These are phyloP conservation scores for Dinothrombium tinctorium DNA, from an alignment of 1,140 invertebrate species.

Conservation along the genomic window DNA sequence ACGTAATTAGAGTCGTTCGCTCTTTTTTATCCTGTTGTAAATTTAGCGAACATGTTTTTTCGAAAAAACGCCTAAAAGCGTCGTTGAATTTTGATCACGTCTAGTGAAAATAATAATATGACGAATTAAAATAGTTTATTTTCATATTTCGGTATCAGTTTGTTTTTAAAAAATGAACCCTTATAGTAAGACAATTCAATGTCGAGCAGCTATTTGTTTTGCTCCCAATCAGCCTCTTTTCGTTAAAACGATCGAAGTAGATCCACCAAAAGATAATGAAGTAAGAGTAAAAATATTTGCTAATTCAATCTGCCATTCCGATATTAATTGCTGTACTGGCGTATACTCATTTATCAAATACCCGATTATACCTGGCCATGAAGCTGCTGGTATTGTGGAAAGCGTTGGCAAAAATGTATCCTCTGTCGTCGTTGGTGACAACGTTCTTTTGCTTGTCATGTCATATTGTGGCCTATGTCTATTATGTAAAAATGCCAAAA, in stretches of 20 bases:
- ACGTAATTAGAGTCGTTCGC: no score
- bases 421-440: conserved; percentile 61
- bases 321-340: conserved; percentile 8
- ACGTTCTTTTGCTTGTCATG: conserved; percentile 81
- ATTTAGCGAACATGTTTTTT: no score
- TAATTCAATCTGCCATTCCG: conserved; percentile 13
- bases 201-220: conserved; percentile 80
- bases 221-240: conserved; percentile 62
- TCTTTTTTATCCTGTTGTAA: no score
- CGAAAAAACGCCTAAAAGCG: no score
- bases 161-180: no score
- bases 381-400: conserved; percentile 88
- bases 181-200: conserved; percentile 42
- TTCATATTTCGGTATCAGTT: no score
- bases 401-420: conserved; percentile 80
- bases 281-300: conserved; percentile 22
- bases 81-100: no score
- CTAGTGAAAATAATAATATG: no score
- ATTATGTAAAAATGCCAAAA: conserved; percentile 78
- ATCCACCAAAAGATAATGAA: conserved; percentile 6
- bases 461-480: conserved; percentile 88
- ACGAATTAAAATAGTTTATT: no score
- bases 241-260: conserved; percentile 37
- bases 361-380: conserved; percentile 74
- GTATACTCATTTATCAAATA: conserved; percentile 26